phyloP scores from a whole-genome alignment of 2,113 vertebrate species.

The Microtus ochrogaster region DNA sequence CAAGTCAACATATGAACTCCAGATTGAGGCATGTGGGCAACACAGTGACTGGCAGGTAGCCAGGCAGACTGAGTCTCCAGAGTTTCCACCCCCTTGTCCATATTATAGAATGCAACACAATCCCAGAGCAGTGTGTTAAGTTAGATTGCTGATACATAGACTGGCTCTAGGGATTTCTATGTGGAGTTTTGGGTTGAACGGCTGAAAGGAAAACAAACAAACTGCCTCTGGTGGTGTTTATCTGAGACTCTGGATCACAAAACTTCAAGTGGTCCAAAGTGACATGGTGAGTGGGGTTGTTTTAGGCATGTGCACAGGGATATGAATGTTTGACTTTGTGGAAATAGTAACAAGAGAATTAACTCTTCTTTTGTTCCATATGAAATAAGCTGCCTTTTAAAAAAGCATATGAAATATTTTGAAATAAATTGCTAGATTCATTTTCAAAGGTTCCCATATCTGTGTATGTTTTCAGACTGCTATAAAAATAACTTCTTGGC shows the following conservation, averaged over 20 bases:
- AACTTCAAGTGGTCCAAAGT: background rate
- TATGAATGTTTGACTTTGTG: background rate
- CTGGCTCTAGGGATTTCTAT: background rate
- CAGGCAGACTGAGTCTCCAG: background rate
- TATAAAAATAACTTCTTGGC: background rate
- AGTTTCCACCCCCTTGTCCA: background rate
- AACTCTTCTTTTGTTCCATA: background rate
- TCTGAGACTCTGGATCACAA: background rate
- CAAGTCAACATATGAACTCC: background rate
- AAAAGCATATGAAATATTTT: constrained; percentile 18
- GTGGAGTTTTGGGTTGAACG: background rate
- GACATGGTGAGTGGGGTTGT: background rate
- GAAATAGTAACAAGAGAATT: constrained; percentile 29
- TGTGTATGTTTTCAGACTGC: background rate
- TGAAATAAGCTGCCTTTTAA: background rate
- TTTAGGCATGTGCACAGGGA: background rate
- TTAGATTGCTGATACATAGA: background rate
- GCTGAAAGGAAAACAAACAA: too few relatives aligned
- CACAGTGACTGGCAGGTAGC: background rate
- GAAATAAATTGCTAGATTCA: constrained; percentile 14
- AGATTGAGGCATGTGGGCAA: background rate
- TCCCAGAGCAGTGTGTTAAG: background rate
- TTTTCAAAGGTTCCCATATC: background rate
- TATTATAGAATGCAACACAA: background rate
- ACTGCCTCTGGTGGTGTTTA: too few relatives aligned